Conservation (phyloP, 35 echinoderm and acorn worm species). For the Nesometra sesokonis region DNA sequence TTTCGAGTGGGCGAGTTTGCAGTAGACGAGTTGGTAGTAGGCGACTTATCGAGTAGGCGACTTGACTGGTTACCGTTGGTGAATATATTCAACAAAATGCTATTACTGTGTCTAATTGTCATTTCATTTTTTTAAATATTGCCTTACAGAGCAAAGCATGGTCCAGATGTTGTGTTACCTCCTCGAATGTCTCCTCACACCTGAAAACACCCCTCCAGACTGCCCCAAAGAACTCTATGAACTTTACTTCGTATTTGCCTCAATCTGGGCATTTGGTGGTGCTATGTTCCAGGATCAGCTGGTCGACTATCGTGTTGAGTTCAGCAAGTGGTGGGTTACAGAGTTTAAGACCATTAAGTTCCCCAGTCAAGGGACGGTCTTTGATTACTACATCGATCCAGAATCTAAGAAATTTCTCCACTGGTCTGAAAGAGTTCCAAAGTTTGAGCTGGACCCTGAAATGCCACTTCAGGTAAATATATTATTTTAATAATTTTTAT, state of each 20-base stretch:
- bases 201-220: slow-evolving; percentile 96
- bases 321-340: slow-evolving; percentile 98
- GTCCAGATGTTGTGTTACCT: slow-evolving; percentile 97
- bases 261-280: slow-evolving; percentile 95
- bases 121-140: not conserved
- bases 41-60: too few species aligned
- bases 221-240: slow-evolving; percentile 96
- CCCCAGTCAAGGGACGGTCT: slow-evolving; percentile 89
- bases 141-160: slow-evolving; percentile 85
- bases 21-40: too few species aligned
- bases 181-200: slow-evolving; percentile 77
- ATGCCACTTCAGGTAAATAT: slow-evolving; percentile 81
- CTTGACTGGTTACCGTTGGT: too few species aligned
- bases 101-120: not conserved
- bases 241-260: slow-evolving; percentile 97
- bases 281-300: slow-evolving; percentile 99
- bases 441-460: slow-evolving; percentile 90
- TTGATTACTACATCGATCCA: slow-evolving; percentile 90
- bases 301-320: slow-evolving; percentile 91
- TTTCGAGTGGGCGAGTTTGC: too few species aligned
- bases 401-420: slow-evolving; percentile 89
- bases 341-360: slow-evolving; percentile 99
- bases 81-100: not conserved
- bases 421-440: slow-evolving; percentile 79
- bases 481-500: too few species aligned